Conservation (phyloP, 2,113 vertebrate genomes). For the Cyanoramphus novaezelandiae region DNA sequence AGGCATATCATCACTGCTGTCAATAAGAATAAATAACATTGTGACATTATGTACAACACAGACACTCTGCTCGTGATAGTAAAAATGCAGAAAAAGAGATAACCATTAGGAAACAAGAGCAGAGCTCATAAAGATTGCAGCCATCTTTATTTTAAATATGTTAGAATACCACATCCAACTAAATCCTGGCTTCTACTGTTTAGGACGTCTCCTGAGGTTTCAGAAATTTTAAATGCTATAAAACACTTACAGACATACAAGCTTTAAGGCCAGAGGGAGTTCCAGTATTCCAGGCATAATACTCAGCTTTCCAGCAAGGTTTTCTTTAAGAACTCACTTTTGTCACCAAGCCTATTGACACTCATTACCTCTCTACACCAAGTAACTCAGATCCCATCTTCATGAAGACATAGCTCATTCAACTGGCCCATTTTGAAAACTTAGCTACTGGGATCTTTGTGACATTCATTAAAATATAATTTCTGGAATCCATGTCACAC, state of each 20-base stretch:
- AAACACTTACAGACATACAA: neutral
- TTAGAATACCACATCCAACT: neutral
- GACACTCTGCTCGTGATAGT: neutral
- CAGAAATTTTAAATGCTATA: neutral
- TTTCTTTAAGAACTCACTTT: neutral
- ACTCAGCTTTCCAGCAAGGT: neutral
- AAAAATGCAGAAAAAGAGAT: neutral
- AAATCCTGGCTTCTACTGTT: neutral
- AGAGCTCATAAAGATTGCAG: neutral
- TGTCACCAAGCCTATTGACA: neutral
- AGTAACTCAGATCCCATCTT: neutral
- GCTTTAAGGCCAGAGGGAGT: neutral
- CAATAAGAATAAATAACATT: neutral
- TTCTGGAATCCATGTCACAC: neutral
- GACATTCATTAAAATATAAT: neutral
- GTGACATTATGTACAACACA: neutral
- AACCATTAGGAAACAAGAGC: neutral
- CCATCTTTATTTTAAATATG: neutral
- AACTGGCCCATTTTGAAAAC: neutral
- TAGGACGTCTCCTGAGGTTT: neutral
- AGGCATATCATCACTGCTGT: neutral
- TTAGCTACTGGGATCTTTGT: neutral
- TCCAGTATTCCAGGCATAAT: neutral
- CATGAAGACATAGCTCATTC: neutral
- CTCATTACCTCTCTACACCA: fast-evolving